Evolutionary conservation across 2,797 vertebrate species (phyloP), one percentile per base, ranked within the genome.

Genomic region (Sternarchorhynchus goeldii): DNA sequence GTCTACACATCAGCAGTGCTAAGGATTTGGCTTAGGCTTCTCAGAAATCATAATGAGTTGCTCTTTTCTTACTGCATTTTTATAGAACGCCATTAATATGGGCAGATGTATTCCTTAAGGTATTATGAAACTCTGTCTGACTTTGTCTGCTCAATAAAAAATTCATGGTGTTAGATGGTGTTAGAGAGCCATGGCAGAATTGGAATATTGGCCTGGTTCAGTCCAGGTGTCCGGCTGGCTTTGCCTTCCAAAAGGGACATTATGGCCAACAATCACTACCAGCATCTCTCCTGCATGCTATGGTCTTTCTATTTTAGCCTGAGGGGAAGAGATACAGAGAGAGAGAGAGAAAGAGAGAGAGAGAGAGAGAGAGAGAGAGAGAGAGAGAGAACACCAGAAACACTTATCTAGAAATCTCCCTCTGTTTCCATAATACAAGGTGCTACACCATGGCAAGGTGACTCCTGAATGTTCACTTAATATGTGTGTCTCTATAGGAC

Each of bases 61-160:
- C 39, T 53, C 45, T 29, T 17, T 73, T 17, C 68, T 53, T 21
- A 57, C 67, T 72, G 55, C 77, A 56, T 81, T 77, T 81, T 36
- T 41, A 71, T 58, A 74, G 34, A 65, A 60, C n/a, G 56, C 70
- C 78, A 80, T 83, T 89, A 88, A 89, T 88, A 88, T 85, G 86
- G 87, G 75, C 84, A 81, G 68, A 75, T 63, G 84, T 86, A 85
- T 88, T 88, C 86, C 87, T 80, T 67, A 73, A 84, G 87, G 83
- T 76, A 85, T 87, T 76, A 80, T 86, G 88, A 91, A 88, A 90
- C 84, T 82, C 39, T 58, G 64, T 81, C 78, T 79, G 85, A 81
- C 83, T 88, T 85, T 88, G 88, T 90, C 73, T 88, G 88, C 85
- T 82, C 88, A 81, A 90, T 92, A 76, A 83, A 85, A 83, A 73